Conservation (phyloP, 2,797 vertebrate species). For the Scyliorhinus canicula region DNA sequence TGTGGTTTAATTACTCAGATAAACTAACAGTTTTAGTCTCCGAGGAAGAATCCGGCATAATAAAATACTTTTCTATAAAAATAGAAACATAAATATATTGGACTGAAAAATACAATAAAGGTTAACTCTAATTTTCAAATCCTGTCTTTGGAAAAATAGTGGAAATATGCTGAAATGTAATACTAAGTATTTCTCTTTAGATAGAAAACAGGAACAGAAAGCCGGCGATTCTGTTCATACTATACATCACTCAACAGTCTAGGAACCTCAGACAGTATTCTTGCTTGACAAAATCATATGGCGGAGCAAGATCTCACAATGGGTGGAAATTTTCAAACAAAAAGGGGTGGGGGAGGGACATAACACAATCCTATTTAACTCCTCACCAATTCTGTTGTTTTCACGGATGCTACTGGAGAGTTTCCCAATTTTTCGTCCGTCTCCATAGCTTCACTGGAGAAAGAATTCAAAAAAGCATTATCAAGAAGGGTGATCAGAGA, state of each 20-base stretch:
- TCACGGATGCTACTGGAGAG: constrained; percentile 61
- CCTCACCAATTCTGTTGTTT: constrained; percentile 70
- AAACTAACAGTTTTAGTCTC: neutral
- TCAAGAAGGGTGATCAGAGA: neutral
- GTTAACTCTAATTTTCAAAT: neutral
- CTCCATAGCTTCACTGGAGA: constrained; percentile 91
- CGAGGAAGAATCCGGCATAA: neutral
- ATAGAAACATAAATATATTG: neutral
- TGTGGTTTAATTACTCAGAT: neutral
- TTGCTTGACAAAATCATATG: neutral
- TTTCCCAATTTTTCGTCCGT: constrained; percentile 83
- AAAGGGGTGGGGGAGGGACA: neutral
- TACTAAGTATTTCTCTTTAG: neutral
- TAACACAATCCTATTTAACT: neutral
- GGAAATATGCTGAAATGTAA: neutral
- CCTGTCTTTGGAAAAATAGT: neutral
- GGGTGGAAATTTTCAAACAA: neutral
- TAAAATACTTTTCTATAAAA: neutral
- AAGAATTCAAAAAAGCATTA: constrained; percentile 42
- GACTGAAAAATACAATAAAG: neutral
- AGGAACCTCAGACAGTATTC: neutral
- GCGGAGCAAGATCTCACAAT: neutral
- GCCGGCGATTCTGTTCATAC: neutral
- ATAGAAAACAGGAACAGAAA: neutral
- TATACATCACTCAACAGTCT: neutral